These are phyloP conservation scores for Penaeus vannamei DNA, from an alignment of 1,140 invertebrate genomes.

Conservation along the genomic window DNA sequence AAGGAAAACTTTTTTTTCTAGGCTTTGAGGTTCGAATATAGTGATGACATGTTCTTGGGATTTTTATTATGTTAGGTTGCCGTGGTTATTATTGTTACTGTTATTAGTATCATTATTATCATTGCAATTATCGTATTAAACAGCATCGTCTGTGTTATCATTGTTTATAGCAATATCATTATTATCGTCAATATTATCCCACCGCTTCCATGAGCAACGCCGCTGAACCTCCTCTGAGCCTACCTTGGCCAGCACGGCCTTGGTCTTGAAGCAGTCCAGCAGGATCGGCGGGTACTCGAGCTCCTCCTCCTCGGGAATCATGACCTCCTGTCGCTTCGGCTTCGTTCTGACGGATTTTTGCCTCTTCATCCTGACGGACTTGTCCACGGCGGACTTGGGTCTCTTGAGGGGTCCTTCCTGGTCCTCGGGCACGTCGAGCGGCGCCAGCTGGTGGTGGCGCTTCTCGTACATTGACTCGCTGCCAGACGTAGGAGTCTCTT, in stretches of 20 bases:
- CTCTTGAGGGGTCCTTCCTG: conserved; percentile 24
- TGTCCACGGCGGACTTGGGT: conserved; percentile 41
- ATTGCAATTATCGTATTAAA: too few relatives aligned
- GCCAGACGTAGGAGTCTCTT: background rate
- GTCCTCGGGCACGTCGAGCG: background rate
- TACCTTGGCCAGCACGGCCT: conserved; percentile 58
- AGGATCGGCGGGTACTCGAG: conserved; percentile 45
- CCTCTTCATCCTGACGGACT: conserved; percentile 21
- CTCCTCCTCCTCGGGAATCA: conserved; percentile 13
- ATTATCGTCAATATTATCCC: too few relatives aligned
- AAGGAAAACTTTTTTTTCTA: background rate
- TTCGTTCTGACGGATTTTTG: background rate
- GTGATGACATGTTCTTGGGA: too few relatives aligned
- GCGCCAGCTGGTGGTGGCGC: background rate
- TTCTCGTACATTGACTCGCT: conserved; percentile 7
- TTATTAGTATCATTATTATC: too few relatives aligned
- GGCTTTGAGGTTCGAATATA: too few relatives aligned
- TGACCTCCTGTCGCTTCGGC: background rate
- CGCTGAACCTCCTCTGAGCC: background rate
- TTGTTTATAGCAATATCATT: too few relatives aligned
- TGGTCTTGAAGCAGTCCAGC: conserved; percentile 48
- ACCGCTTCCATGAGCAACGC: too few relatives aligned
- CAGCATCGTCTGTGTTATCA: too few relatives aligned
- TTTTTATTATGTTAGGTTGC: too few relatives aligned
- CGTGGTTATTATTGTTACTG: too few relatives aligned